phyloP scores from a whole-genome alignment of 2,113 vertebrate species.

The Microtus ochrogaster region DNA sequence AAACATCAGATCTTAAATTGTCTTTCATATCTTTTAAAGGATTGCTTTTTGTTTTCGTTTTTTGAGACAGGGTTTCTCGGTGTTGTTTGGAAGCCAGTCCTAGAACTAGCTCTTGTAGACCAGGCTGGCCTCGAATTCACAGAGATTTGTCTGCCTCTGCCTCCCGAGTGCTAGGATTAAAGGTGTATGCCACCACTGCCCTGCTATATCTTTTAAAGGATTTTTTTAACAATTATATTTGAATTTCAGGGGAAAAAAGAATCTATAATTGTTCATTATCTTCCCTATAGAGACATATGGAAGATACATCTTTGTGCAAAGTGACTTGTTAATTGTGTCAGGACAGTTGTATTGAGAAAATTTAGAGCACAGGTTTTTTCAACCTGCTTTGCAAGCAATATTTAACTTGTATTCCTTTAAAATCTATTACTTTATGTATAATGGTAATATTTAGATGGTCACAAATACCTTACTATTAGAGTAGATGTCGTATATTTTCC shows the following conservation, averaged over 20 bases:
- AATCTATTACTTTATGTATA: not conserved
- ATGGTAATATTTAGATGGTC: not conserved
- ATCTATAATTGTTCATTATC: not conserved
- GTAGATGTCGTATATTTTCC: not conserved
- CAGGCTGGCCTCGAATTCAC: no score
- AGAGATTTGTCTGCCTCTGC: no score
- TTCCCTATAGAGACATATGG: not conserved
- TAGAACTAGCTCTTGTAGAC: no score
- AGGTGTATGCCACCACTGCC: rapidly evolving
- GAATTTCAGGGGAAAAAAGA: not conserved
- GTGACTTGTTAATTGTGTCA: not conserved
- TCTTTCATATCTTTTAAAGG: not conserved
- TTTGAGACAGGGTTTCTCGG: no score
- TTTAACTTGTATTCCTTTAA: slow-evolving; percentile 17
- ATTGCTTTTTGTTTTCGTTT: no score
- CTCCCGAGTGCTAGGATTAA: no score
- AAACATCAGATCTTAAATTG: not conserved
- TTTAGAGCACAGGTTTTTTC: not conserved
- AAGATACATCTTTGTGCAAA: not conserved
- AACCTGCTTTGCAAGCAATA: not conserved
- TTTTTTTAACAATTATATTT: slow-evolving; percentile 11
- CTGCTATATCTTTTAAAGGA: not conserved
- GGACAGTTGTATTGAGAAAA: not conserved
- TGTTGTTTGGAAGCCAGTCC: no score
- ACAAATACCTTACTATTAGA: not conserved